Evolutionary conservation across 23 tunicate species (phyloP), one percentile per base, ranked within the genome.

Genomic region (Halocynthia roretzi): DNA sequence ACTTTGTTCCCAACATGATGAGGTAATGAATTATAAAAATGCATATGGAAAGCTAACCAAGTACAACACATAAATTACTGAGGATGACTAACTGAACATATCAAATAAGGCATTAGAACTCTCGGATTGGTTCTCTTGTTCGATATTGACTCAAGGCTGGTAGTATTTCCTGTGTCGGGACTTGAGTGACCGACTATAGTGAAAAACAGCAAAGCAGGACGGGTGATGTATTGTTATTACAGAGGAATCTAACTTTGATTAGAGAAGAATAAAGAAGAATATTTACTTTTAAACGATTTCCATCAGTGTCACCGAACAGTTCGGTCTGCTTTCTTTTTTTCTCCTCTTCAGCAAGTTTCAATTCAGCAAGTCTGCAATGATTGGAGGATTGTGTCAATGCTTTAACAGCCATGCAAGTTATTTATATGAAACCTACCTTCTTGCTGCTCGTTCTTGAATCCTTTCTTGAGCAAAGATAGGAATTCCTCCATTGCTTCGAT

Each of bases 401-500:
- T 5, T 72, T 18, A 2, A 18, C 72, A 68, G 23, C 14, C 48
- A 68, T 15, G 48, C 21, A 31, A 0, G 44, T 31, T 31, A 31
- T 31, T 31, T 31, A 31, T 31, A 67, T 4, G 50, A 9, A 54
- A 80, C 82, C 57, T 7, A 84, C 90, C 97, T 76, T 53, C 97
- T 85, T 12, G 90, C 90, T 5, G 97, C 97, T 65, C 97, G 62
- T 61, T 90, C 90, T 52, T 90, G 87, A 55, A 90, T 85, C 50
- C 97, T 64, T 61, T 90, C 97, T 60, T 90, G 90, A 8, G 97
- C 90, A 63, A 82, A 90, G 19, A 90, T 90, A 7, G 97, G 97
- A 71, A 90, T 90, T 81, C 97, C 97, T 23, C 97, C 97, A 75
- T 90, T 90, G 80, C 97, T 90, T 15, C 97, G 86, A 55, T 90